These are phyloP conservation scores for Cheilosia variabilis DNA, from an alignment of 2,888 invertebrate genomes.

Conservation along the genomic window DNA sequence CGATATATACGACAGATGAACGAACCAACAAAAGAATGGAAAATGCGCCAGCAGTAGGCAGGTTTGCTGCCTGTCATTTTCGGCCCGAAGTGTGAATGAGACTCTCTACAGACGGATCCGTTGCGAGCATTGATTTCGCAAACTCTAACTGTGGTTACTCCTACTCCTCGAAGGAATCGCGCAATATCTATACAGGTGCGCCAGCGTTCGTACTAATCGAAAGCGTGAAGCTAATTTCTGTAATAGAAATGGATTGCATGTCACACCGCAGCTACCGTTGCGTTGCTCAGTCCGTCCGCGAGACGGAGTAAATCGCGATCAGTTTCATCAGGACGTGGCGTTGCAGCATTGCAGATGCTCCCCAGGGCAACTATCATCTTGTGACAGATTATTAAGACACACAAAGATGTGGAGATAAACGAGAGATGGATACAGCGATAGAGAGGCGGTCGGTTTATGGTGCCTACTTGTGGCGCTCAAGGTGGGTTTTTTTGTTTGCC, in stretches of 20 bases:
- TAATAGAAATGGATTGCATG: constrained; percentile 75
- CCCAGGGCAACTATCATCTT: constrained; percentile 16
- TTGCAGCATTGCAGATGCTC: not conserved
- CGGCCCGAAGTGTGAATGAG: constrained; percentile 62
- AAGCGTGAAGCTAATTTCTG: constrained; percentile 74
- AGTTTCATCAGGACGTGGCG: constrained; percentile 38
- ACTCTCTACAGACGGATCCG: constrained; percentile 42
- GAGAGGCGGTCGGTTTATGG: not conserved
- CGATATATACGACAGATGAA: constrained; percentile 50
- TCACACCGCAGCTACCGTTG: constrained; percentile 72
- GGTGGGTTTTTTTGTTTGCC: constrained; percentile 37
- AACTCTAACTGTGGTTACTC: constrained; percentile 67
- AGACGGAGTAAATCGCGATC: constrained; percentile 59
- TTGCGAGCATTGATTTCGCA: constrained; percentile 40
- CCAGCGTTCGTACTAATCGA: constrained; percentile 60
- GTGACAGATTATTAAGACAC: constrained; percentile 71
- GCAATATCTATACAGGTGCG: constrained; percentile 43
- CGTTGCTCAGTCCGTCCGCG: constrained; percentile 10
- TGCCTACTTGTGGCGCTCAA: constrained; percentile 29
- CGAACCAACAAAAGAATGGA: constrained; percentile 47
- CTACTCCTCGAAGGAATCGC: constrained; percentile 45
- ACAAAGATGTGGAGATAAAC: constrained; percentile 54
- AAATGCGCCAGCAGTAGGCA: not conserved
- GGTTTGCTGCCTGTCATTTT: constrained; percentile 38
- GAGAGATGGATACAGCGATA: constrained; percentile 29